A percentile compares a stretch with the other conserved stretches of the same genome.
Conservation (phyloP, 2,113 vertebrate species). For the Steatornis caripensis region DNA sequence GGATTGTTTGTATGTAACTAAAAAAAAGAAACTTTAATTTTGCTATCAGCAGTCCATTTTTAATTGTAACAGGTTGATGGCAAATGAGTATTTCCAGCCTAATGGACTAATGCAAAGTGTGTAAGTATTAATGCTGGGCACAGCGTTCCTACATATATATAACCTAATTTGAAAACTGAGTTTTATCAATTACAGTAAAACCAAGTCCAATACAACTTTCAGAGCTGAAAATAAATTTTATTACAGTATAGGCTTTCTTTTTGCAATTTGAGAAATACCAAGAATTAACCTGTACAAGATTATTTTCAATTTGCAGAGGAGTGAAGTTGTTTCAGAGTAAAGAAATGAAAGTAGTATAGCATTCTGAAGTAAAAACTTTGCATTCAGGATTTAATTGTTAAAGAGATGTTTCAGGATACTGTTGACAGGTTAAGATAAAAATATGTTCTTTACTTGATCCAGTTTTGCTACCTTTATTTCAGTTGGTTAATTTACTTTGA, state of each 20-base stretch:
- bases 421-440: background rate
- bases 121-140: background rate
- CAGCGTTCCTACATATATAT: background rate
- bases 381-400: background rate
- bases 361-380: background rate
- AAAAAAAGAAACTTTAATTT: background rate
- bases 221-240: background rate
- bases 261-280: background rate
- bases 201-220: background rate
- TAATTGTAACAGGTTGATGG: background rate
- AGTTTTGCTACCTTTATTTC: background rate
- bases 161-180: background rate
- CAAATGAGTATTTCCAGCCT: background rate
- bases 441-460: background rate
- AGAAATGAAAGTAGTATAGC: background rate
- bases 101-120: background rate
- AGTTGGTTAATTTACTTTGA: background rate
- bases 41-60: background rate
- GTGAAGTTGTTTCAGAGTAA: background rate
- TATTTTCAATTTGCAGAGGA: background rate
- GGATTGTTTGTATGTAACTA: background rate
- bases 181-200: background rate
- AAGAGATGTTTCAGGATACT: background rate
- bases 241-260: background rate
- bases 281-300: background rate